Conservation (phyloP, 2,113 vertebrate species). For the Thamnophis sirtalis region DNA sequence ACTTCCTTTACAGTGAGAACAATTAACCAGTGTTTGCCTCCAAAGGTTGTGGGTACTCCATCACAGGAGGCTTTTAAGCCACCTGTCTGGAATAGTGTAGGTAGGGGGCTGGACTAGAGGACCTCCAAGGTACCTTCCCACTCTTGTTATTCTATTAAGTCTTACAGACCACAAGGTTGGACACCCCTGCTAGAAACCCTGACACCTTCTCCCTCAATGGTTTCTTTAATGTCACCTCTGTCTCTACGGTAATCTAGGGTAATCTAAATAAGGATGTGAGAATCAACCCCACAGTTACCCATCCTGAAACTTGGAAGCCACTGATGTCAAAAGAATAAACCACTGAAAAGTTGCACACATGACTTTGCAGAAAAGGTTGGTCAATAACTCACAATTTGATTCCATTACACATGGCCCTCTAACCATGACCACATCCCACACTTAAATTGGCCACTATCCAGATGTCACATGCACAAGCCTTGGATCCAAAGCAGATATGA, state of each 20-base stretch:
- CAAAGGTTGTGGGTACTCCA: not conserved
- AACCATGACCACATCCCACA: not conserved
- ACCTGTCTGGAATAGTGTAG: not conserved
- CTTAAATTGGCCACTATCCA: not conserved
- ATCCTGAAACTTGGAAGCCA: not conserved
- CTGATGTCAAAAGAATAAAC: not conserved
- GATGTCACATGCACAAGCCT: not conserved
- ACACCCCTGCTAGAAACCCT: not conserved
- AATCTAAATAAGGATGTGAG: not conserved
- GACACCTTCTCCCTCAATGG: not conserved
- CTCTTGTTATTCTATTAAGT: not conserved
- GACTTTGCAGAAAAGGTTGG: not conserved
- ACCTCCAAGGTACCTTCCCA: not conserved
- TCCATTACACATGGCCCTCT: not conserved
- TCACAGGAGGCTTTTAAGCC: not conserved
- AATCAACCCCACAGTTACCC: not conserved
- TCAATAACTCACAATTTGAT: not conserved
- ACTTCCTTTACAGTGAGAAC: not conserved
- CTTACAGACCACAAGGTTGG: not conserved
- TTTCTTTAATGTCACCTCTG: not conserved
- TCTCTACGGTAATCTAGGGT: not conserved
- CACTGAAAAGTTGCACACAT: not conserved
- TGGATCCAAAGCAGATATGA: not conserved
- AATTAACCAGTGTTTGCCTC: not conserved
- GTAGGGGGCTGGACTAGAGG: not conserved